Conservation (phyloP, 1,140 invertebrate genomes). For the Trichomalopsis sarcophagae region DNA sequence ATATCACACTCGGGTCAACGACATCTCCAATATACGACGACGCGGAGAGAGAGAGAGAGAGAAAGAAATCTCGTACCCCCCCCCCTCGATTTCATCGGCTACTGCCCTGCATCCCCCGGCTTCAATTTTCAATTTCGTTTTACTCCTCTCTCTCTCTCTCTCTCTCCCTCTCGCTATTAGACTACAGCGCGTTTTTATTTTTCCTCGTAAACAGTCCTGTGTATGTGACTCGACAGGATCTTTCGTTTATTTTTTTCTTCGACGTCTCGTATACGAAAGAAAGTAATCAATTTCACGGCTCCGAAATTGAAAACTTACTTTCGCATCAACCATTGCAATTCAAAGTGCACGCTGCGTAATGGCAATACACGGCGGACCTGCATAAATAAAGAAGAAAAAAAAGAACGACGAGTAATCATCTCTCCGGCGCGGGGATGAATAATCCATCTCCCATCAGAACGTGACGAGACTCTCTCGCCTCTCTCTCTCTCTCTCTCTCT, state of each 20-base stretch:
- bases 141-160: neutral
- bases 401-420: neutral
- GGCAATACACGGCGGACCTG: neutral
- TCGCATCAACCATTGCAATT: neutral
- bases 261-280: neutral
- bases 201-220: neutral
- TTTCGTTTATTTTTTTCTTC: too few species aligned
- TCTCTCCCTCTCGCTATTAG: neutral
- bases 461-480: conserved; percentile 16
- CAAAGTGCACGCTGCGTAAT: neutral
- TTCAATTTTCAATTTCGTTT: conserved; percentile 4
- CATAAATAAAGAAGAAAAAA: neutral
- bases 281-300: neutral
- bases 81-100: neutral
- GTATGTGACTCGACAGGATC: neutral
- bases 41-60: neutral
- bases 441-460: conserved; percentile 10
- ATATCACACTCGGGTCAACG: conserved; percentile 39
- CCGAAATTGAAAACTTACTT: neutral
- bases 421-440: neutral
- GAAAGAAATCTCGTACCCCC: neutral
- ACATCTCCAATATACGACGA: neutral
- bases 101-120: neutral
- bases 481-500: neutral
- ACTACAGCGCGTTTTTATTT: neutral